These are phyloP conservation scores for Helobdella robusta DNA, from an alignment of 2,888 invertebrate species.

Conservation along the genomic window DNA sequence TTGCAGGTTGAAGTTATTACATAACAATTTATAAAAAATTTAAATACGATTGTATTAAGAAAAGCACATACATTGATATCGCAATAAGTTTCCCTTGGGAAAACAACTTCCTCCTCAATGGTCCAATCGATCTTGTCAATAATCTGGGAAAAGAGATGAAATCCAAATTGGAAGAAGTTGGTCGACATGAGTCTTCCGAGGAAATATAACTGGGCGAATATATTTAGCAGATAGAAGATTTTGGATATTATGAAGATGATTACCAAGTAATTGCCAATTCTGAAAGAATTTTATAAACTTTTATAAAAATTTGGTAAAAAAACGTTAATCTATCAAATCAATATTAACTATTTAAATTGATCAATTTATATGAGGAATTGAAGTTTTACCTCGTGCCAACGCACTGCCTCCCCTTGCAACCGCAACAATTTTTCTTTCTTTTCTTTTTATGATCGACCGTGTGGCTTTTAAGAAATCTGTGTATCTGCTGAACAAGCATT, in stretches of 20 bases:
- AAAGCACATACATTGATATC: constrained; percentile 28
- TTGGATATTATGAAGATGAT: constrained; percentile 32
- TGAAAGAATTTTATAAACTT: constrained; percentile 16
- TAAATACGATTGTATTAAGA: no score
- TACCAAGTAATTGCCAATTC: constrained; percentile 33
- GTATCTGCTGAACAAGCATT: constrained; percentile 30
- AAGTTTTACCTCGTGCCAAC: not conserved
- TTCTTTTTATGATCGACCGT: no score
- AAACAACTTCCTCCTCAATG: constrained; percentile 31
- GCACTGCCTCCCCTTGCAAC: no score
- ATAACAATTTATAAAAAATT: no score
- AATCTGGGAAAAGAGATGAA: constrained; percentile 24
- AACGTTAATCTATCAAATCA: no score
- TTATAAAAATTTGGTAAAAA: no score
- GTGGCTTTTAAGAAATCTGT: constrained; percentile 30
- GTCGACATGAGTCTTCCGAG: constrained; percentile 30
- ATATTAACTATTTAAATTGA: no score
- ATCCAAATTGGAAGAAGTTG: constrained; percentile 30
- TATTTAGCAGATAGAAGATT: constrained; percentile 31
- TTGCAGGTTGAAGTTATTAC: no score
- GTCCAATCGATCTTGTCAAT: constrained; percentile 30
- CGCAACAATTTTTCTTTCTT: not conserved
- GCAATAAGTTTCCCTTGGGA: constrained; percentile 34
- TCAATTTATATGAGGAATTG: no score
- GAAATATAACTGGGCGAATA: constrained; percentile 30